These are phyloP conservation scores for Anolis sagrei DNA, from an alignment of 2,113 vertebrate species.

Conservation along the genomic window DNA sequence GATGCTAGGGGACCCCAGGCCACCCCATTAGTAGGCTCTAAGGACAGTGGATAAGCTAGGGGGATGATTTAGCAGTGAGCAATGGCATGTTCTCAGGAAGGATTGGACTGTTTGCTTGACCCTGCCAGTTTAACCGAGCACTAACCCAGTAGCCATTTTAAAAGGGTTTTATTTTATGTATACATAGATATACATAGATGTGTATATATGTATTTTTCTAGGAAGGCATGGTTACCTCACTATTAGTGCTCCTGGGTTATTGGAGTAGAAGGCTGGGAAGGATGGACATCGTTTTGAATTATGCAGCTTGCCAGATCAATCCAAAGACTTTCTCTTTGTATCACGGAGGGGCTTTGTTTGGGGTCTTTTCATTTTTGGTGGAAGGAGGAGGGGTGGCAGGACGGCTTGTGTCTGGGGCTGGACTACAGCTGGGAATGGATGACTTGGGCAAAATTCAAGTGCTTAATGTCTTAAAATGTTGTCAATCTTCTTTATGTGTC, in stretches of 20 bases:
- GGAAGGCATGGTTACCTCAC: constrained; percentile 69
- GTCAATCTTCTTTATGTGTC: constrained; percentile 75
- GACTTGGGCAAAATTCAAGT: neutral
- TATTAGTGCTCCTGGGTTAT: constrained; percentile 26
- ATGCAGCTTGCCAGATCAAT: constrained; percentile 41
- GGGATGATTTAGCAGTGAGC: constrained; percentile 39
- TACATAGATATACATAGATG: constrained; percentile 37
- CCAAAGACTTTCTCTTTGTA: constrained; percentile 48
- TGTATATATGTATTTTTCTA: constrained; percentile 41
- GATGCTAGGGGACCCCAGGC: neutral
- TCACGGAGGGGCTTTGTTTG: neutral
- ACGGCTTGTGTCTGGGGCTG: neutral
- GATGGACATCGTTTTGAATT: neutral
- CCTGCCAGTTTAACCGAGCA: constrained; percentile 2
- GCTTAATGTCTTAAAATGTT: constrained; percentile 53
- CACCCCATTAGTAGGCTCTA: accelerated
- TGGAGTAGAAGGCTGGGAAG: neutral
- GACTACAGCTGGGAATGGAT: neutral
- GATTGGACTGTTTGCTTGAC: constrained; percentile 32
- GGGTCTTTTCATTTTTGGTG: neutral
- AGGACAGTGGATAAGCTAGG: constrained; percentile 36
- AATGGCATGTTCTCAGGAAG: constrained; percentile 60
- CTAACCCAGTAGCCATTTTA: constrained; percentile 17
- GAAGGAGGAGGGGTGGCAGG: neutral
- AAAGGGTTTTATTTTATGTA: constrained; percentile 57